phyloP scores from a whole-genome alignment of 2,888 invertebrate species.

The Hydrotaea cyrtoneurina region DNA sequence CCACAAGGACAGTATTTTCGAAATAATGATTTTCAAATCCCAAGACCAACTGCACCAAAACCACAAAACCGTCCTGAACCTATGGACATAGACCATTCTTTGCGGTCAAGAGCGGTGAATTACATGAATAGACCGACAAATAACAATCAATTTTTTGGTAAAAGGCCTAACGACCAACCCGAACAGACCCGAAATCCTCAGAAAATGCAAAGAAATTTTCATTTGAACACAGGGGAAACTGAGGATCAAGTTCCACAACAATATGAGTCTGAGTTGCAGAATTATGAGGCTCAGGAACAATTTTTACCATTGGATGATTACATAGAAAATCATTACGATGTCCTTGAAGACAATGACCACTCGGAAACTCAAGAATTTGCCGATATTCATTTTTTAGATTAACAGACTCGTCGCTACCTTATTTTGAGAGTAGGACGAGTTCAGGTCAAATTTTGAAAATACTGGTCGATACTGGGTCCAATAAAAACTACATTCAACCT shows the following conservation, averaged over 20 bases:
- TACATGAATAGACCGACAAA: conserved; percentile 17
- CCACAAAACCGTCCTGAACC: conserved; percentile 5
- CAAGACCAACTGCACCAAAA: conserved; percentile 25
- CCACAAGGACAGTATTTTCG: background rate
- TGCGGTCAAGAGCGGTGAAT: conserved; percentile 12
- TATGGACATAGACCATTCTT: too few species aligned
- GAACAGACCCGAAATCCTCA: conserved; percentile 4
- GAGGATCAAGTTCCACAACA: background rate
- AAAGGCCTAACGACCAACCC: background rate
- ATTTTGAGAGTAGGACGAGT: conserved; percentile 30
- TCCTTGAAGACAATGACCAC: background rate
- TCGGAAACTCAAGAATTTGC: conserved; percentile 12
- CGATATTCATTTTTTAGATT: conserved; percentile 52
- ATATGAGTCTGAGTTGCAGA: conserved; percentile 9
- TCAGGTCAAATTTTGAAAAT: conserved; percentile 28
- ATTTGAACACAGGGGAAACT: conserved; percentile 8
- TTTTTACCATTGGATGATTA: conserved; percentile 32
- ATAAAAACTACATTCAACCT: conserved; percentile 42
- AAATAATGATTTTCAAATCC: background rate
- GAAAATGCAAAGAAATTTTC: conserved; percentile 26
- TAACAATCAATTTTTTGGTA: background rate
- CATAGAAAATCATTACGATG: conserved; percentile 7
- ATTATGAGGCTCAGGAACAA: conserved; percentile 28
- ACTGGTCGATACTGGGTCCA: conserved; percentile 40
- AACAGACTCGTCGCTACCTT: conserved; percentile 34